Evolutionary conservation across 2,113 vertebrate genomes (phyloP), one percentile per base, ranked within the genome.

Genomic region (Chroicocephalus ridibundus): DNA sequence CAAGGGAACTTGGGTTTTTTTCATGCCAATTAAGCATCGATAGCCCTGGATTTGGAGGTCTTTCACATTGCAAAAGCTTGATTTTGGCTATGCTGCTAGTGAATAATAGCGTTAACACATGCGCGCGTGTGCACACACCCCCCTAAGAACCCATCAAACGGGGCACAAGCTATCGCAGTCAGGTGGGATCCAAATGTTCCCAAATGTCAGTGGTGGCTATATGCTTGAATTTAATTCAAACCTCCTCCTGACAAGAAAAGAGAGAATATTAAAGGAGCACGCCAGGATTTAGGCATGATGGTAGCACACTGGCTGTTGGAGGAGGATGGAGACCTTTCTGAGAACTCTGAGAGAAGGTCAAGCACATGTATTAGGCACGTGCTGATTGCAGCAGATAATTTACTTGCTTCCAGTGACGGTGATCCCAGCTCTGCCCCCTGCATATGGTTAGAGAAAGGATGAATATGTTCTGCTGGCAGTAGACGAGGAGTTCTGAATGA

Each of bases 341-440:
- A 78, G 46, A 47, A 22, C 1, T 3, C 18, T 0, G 5, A 22
- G 19, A 76, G 60, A 31, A 68, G 31, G 36, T 70, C 32, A 54
- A 57, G 17, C 40, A 29, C 49, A 2, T 0, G 36, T 2, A 7
- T 20, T 19, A 70, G 36, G 46, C 65, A 62, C 0, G 0, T 65
- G 74, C 34, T 72, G 80, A 69, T 19, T 21, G 90, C 57, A 82
- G 74, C 32, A 49, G 52, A 34, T 44, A 26, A 92, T 51, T 82
- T 20, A 20, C 27, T 64, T 32, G 4, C 52, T 85, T 25, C 0
- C 24, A 65, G 40, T 6, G 31, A 24, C 0, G 2, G 31, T 57
- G 81, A 75, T 40, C 47, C 61, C 62, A 57, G 52, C 78, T 79
- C 74, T 91, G 71, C 15, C 36, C 25, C 64, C 36, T 49, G 40